These are phyloP conservation scores for Rana temporaria DNA, from an alignment of 2,113 vertebrate genomes.

Conservation along the genomic window DNA sequence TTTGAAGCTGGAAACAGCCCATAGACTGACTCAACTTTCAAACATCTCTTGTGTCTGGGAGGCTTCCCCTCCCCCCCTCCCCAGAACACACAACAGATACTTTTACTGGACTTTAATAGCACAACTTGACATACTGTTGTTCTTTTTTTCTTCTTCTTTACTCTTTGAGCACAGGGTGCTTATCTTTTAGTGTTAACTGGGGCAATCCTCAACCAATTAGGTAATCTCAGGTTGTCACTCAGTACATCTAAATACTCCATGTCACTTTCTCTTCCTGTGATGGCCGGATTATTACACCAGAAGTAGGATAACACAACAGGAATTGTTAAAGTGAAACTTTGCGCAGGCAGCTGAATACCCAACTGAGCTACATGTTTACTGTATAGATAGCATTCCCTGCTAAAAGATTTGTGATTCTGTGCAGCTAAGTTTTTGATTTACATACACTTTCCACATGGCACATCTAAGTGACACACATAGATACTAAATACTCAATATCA, in stretches of 20 bases:
- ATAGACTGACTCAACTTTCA: conserved; percentile 42
- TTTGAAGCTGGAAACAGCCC: conserved; percentile 31
- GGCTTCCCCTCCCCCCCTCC: conserved; percentile 5
- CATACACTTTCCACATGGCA: too few relatives aligned
- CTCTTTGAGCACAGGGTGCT: not conserved
- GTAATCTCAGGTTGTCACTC: conserved; percentile 37
- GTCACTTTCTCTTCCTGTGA: not conserved
- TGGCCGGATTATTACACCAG: not conserved
- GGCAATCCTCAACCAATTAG: conserved; percentile 37
- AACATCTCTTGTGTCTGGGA: conserved; percentile 39
- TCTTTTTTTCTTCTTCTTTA: not conserved
- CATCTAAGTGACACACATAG: too few relatives aligned
- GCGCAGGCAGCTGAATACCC: too few relatives aligned
- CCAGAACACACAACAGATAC: conserved; percentile 32
- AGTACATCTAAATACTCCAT: not conserved
- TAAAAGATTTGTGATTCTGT: too few relatives aligned
- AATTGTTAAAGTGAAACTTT: too few relatives aligned
- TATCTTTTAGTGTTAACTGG: conserved; percentile 23
- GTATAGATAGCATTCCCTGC: too few relatives aligned
- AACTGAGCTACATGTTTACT: too few relatives aligned
- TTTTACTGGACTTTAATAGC: conserved; percentile 25
- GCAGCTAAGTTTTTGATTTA: too few relatives aligned
- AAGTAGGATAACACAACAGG: not conserved
- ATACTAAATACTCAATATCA: too few relatives aligned
- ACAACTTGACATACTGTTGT: not conserved